These are phyloP conservation scores for Coranthus polyacanthus DNA, from an alignment of 2,797 vertebrate genomes.

Conservation along the genomic window DNA sequence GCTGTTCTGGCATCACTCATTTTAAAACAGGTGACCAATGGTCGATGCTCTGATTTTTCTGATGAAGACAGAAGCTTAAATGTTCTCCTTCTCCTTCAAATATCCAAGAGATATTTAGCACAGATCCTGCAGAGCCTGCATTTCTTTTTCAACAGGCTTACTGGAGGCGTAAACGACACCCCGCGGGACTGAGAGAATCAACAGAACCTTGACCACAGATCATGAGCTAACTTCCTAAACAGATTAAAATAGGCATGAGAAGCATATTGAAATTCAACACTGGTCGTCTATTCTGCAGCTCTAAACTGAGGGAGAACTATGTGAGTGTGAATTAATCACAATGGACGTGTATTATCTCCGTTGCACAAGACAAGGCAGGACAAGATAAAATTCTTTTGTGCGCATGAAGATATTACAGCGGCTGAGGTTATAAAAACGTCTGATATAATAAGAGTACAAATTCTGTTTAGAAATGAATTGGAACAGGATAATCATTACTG, in stretches of 20 bases:
- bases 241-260: slow-evolving; percentile 21
- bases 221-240: slow-evolving; percentile 18
- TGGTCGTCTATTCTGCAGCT: slow-evolving; percentile 8
- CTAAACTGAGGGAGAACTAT: slow-evolving; percentile 9
- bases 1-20: background rate
- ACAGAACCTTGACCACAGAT: slow-evolving; percentile 9
- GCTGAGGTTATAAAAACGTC: background rate
- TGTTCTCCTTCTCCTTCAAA: background rate
- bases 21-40: no score
- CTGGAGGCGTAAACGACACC: slow-evolving; percentile 6
- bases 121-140: background rate
- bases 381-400: background rate
- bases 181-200: slow-evolving; percentile 9
- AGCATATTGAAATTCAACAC: slow-evolving; percentile 31
- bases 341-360: slow-evolving; percentile 2
- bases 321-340: background rate
- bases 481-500: background rate
- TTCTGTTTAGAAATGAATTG: background rate
- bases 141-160: slow-evolving; percentile 5
- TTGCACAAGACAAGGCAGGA: background rate
- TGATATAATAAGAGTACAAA: background rate
- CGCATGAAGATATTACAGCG: slow-evolving; percentile 4
- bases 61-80: background rate
- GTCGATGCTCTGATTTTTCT: background rate
- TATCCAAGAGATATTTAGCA: background rate